Conservation (phyloP, 2,113 vertebrate genomes). For the Danionella cerebrum region DNA sequence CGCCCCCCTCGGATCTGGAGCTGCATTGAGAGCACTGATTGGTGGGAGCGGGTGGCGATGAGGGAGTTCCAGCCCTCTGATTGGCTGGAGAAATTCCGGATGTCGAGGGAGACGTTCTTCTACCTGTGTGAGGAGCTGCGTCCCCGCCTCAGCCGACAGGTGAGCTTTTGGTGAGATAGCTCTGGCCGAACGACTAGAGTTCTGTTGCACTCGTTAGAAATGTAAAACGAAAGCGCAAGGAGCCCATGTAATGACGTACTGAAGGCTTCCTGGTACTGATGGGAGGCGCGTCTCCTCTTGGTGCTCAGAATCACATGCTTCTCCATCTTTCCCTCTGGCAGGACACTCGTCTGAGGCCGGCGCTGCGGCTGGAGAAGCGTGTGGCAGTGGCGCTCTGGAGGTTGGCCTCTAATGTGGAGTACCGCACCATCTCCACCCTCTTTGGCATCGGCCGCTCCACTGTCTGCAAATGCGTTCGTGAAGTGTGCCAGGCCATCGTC, state of each 20-base stretch:
- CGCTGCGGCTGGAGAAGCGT: slow-evolving; percentile 67
- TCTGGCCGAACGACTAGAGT: too few relatives aligned
- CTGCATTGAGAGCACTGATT: slow-evolving; percentile 61
- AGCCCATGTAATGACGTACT: too few relatives aligned
- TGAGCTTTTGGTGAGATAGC: too few relatives aligned
- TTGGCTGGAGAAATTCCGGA: slow-evolving; percentile 71
- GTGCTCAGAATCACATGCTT: too few relatives aligned
- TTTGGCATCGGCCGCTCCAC: slow-evolving; percentile 69
- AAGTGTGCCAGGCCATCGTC: slow-evolving; percentile 70
- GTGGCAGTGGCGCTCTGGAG: slow-evolving; percentile 71
- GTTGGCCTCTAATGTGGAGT: slow-evolving; percentile 65
- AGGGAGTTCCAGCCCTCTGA: slow-evolving; percentile 65
- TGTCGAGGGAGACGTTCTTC: slow-evolving; percentile 68
- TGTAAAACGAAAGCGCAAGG: too few relatives aligned
- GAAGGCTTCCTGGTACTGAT: too few relatives aligned
- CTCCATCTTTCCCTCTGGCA: too few relatives aligned
- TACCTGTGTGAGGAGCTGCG: slow-evolving; percentile 61
- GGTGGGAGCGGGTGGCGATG: slow-evolving; percentile 71
- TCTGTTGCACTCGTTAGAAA: too few relatives aligned
- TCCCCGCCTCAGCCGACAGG: slow-evolving; percentile 64
- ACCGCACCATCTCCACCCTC: slow-evolving; percentile 65
- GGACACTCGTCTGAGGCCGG: slow-evolving; percentile 65
- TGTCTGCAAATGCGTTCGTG: slow-evolving; percentile 64
- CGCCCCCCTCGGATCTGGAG: slow-evolving; percentile 60
- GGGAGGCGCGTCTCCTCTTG: too few relatives aligned